phyloP scores from a whole-genome alignment of 2,888 invertebrate species.

The Panzeria rudis region DNA sequence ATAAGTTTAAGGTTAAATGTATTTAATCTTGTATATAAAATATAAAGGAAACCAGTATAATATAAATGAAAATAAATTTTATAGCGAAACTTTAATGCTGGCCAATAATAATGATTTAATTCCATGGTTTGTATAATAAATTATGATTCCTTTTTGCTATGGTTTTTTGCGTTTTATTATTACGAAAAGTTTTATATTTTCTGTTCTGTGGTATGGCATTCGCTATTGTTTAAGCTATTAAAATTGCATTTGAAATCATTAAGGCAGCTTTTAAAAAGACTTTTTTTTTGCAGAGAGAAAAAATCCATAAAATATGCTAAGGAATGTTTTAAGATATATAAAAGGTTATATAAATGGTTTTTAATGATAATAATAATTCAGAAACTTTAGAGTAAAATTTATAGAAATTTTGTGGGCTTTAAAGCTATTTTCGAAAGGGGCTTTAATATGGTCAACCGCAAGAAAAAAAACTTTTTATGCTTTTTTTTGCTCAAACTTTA shows the following conservation, averaged over 20 bases:
- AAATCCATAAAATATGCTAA: constrained; percentile 38
- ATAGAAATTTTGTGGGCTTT: not conserved
- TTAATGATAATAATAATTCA: not conserved
- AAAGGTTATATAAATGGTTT: not conserved
- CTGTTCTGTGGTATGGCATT: not conserved
- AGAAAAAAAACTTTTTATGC: too few species aligned
- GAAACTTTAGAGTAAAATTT: not conserved
- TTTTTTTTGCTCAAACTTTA: too few species aligned
- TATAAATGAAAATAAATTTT: constrained; percentile 29
- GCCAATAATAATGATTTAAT: constrained; percentile 54
- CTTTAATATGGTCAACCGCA: too few species aligned
- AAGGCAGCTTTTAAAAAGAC: not conserved
- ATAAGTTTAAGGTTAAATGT: constrained; percentile 51
- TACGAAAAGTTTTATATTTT: not conserved
- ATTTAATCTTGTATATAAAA: constrained; percentile 16
- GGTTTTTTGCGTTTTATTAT: not conserved
- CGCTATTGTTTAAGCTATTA: constrained; percentile 28
- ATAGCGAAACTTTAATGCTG: constrained; percentile 40
- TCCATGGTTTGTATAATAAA: constrained; percentile 50
- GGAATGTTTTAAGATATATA: not conserved
- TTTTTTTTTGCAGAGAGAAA: not conserved
- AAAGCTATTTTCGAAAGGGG: too few species aligned
- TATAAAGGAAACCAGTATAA: constrained; percentile 4
- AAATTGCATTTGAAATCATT: constrained; percentile 26
- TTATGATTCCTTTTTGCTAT: constrained; percentile 27